phyloP scores from a whole-genome alignment of 2,113 vertebrate genomes.

The Hylia prasina region DNA sequence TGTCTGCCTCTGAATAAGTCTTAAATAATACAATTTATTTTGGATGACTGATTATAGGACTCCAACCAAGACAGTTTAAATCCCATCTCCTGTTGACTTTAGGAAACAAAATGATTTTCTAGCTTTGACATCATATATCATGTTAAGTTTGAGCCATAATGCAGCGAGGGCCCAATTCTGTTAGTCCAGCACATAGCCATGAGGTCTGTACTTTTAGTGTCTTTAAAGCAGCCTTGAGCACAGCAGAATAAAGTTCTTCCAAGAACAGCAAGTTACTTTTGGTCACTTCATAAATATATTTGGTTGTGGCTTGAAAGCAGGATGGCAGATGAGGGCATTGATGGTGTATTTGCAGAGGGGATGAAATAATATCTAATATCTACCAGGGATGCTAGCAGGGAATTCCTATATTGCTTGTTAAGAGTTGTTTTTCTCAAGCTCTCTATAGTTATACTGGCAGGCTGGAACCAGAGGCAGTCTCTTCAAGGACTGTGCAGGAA shows the following conservation, averaged over 20 bases:
- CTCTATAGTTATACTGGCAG: not conserved
- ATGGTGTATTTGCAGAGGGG: not conserved
- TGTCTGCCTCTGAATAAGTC: not conserved
- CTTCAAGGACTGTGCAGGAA: not conserved
- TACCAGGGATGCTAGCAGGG: not conserved
- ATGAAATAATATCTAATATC: not conserved
- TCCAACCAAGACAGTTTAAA: not conserved
- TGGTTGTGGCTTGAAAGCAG: not conserved
- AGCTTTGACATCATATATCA: not conserved
- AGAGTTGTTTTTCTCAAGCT: not conserved
- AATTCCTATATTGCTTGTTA: not conserved
- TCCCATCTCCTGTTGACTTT: not conserved
- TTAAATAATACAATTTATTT: constrained; percentile 43
- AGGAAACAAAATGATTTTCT: not conserved
- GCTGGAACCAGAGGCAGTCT: not conserved
- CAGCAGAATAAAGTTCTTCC: not conserved
- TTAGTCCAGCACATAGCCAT: fast-evolving
- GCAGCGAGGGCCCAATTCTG: not conserved
- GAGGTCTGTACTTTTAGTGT: not conserved
- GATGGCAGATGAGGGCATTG: not conserved
- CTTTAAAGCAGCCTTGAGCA: not conserved
- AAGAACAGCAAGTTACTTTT: not conserved
- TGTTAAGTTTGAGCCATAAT: not conserved
- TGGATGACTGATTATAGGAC: constrained; percentile 5
- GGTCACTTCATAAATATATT: not conserved